These are phyloP conservation scores for Turnix velox DNA, from an alignment of 2,113 vertebrate genomes.

Conservation along the genomic window DNA sequence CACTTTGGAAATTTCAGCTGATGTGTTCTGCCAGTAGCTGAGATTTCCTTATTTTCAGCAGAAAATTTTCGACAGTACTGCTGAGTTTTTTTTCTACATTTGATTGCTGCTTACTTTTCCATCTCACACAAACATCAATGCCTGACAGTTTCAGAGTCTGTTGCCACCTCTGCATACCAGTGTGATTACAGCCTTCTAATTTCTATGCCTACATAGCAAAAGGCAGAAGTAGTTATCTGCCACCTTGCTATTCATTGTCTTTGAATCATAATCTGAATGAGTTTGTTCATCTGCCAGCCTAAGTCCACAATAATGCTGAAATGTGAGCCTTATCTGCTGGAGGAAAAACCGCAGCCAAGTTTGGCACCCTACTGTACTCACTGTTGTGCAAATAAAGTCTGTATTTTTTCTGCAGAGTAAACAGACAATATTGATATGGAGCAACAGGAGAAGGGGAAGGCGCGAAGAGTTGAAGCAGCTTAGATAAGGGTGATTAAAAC, in stretches of 20 bases:
- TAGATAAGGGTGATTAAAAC: neutral
- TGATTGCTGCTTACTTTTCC: neutral
- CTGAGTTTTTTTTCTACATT: neutral
- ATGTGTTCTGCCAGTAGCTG: neutral
- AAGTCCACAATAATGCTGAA: neutral
- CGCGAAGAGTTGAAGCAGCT: neutral
- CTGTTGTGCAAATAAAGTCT: neutral
- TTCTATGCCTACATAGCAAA: neutral
- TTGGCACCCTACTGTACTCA: neutral
- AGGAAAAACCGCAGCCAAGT: neutral
- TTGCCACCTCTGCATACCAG: neutral
- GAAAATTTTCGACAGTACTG: neutral
- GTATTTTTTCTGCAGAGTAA: neutral
- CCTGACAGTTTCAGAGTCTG: neutral
- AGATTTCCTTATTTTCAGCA: neutral
- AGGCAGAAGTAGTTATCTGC: neutral
- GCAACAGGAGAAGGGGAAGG: neutral
- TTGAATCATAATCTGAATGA: neutral
- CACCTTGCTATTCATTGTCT: neutral
- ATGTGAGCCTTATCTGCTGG: neutral
- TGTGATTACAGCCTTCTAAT: neutral
- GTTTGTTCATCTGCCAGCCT: neutral
- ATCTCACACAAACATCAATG: neutral
- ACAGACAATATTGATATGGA: neutral
- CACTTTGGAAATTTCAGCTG: conserved; percentile 1